phyloP scores from a whole-genome alignment of 2,888 invertebrate species.

The Drosophila anceps region DNA sequence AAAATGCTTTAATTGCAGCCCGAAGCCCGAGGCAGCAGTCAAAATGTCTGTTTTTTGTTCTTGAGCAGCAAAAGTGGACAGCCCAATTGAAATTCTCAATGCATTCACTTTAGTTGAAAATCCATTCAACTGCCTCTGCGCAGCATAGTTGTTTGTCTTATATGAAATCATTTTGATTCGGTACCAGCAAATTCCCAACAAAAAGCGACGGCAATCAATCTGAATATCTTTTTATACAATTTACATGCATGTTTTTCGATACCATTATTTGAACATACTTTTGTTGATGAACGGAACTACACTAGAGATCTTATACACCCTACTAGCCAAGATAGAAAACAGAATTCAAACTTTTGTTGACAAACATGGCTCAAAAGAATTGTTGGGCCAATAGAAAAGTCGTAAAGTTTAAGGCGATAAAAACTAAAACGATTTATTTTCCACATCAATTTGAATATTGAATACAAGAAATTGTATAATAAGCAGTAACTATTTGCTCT shows the following conservation, averaged over 20 bases:
- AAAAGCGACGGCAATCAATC: constrained; percentile 65
- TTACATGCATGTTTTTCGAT: not conserved
- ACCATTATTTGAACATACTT: not conserved
- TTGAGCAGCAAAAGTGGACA: constrained; percentile 73
- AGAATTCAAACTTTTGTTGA: constrained; percentile 31
- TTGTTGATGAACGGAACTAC: not conserved
- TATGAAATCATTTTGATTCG: constrained; percentile 3
- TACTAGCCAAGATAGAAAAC: not conserved
- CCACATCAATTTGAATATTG: constrained; percentile 29
- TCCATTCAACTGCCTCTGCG: constrained; percentile 25
- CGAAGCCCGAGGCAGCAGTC: constrained; percentile 50
- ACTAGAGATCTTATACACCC: not conserved
- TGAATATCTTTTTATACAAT: not conserved
- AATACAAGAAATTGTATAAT: constrained; percentile 11
- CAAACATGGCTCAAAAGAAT: constrained; percentile 46
- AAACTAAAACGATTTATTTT: constrained; percentile 53
- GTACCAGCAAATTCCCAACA: not conserved
- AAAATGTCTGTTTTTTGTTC: constrained; percentile 74
- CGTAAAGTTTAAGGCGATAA: constrained; percentile 61
- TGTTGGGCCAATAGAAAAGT: constrained; percentile 56
- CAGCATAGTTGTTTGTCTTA: constrained; percentile 9
- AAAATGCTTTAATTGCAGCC: constrained; percentile 78
- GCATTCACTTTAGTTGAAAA: constrained; percentile 72
- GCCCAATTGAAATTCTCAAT: constrained; percentile 75
- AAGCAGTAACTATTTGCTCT: constrained; percentile 1